Evolutionary conservation across 2,797 vertebrate species (phyloP).

Genomic region (Hemitrygon akajei): DNA sequence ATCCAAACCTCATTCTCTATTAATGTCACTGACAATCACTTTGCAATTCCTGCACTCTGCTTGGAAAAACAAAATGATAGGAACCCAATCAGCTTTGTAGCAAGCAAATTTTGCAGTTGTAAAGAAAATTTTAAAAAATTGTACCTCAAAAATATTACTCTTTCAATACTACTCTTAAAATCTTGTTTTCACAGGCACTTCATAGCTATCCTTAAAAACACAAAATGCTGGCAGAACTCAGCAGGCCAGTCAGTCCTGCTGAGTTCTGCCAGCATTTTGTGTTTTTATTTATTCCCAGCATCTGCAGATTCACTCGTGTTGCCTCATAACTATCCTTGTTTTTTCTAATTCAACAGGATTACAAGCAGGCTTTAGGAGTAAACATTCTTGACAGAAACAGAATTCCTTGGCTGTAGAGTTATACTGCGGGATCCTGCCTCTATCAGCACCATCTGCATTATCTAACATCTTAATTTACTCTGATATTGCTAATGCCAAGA

Average conservation of each 20-base stretch:
- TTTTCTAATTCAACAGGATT: constrained; percentile 18
- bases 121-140: background rate
- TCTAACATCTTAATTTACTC: constrained; percentile 62
- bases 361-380: constrained; percentile 10
- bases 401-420: background rate
- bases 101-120: background rate
- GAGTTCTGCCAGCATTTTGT: no score
- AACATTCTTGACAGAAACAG: background rate
- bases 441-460: constrained; percentile 42
- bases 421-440: constrained; percentile 36
- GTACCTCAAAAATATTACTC: background rate
- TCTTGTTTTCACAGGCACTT: background rate
- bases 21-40: background rate
- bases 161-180: background rate
- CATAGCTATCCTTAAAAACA: no score
- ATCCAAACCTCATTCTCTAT: background rate
- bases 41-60: background rate
- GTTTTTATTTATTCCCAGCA: no score
- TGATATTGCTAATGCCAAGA: constrained; percentile 48
- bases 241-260: no score
- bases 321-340: background rate
- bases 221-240: no score
- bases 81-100: background rate
- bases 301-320: no score
- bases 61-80: background rate